Base-by-base conservation (phyloP, 2,113 vertebrate genomes). In the Coptodon rendalli region DNA sequence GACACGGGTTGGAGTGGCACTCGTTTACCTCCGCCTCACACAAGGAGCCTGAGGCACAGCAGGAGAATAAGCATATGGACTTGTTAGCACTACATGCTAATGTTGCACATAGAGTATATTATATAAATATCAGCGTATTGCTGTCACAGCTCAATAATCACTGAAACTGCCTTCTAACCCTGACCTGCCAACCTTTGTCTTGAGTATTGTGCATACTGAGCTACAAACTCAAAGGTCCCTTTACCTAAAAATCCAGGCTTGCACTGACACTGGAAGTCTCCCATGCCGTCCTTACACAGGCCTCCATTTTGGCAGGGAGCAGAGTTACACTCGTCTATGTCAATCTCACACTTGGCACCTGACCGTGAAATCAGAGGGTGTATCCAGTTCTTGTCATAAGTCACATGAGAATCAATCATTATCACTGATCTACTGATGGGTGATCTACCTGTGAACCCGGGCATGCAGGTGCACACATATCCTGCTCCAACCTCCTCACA, bases 281-380 rank as follows among this genome's bases (percentile, higher is more conserved):
- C 98, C 89, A 97, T 95, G 12, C 91, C 96, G 84, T 99, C 98
- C 90, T 95, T 97, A 92, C 99, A 99, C 22, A 97, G 78, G 38
- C 97, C 98, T 63, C 93, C 96, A 80, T 99, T 97, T 88, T 96
- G 97, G 91, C 99, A 99, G 0, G 98, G 99, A 86, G 95, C 90
- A 1, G 98, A 97, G 85, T 97, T 97, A 90, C 99, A 99, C 80
- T 99, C 99, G 80, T 99, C 96, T 48, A 99, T 95, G 94, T 99
- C 97, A 34, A 95, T 94, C 94, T 99, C 98, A 96, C 99, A 99
- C 90, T 99, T 99, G 78, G 98, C 97, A 80, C 98, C 99, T 99
- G 73, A 57, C 54, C 43, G 53, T 83, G 80, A 81, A 86, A 94
- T 79, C 84, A 86, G 31, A 84, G 27, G 6, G 10, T 29, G 36